Conservation (phyloP, 2,797 vertebrate genomes). For the Bovichtus variegatus region DNA sequence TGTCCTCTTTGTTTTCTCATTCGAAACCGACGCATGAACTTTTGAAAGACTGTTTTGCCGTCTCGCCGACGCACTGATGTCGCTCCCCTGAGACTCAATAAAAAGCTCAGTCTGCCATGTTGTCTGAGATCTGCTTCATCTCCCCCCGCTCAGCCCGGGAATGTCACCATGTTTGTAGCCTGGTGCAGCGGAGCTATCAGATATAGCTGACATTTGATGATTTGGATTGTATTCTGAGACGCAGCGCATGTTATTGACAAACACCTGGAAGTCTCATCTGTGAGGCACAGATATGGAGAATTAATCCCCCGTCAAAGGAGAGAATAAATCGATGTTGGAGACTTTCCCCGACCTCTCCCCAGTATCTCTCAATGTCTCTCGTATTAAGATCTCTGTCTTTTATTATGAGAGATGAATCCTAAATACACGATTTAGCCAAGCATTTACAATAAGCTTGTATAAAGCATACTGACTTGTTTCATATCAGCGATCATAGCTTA, state of each 20-base stretch:
- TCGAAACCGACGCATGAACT: conserved; percentile 34
- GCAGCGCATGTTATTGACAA: conserved; percentile 44
- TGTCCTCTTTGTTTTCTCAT: conserved; percentile 29
- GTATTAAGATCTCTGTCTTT: conserved; percentile 50
- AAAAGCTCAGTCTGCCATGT: conserved; percentile 23
- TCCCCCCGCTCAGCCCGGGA: conserved; percentile 23
- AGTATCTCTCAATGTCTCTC: conserved; percentile 24
- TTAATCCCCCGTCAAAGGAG: conserved; percentile 35
- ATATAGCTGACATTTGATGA: conserved; percentile 65
- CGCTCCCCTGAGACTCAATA: conserved; percentile 25
- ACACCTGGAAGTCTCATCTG: conserved; percentile 54
- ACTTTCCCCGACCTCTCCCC: conserved; percentile 10
- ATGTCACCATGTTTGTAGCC: conserved; percentile 52
- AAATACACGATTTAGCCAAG: conserved; percentile 58
- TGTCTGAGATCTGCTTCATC: conserved; percentile 24
- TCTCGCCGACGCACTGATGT: conserved; percentile 33
- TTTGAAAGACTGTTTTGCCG: conserved; percentile 19
- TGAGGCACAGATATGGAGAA: conserved; percentile 51
- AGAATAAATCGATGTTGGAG: conserved; percentile 39
- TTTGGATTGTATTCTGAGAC: conserved; percentile 42
- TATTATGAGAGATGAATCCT: conserved; percentile 63
- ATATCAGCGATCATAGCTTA: conserved; percentile 65
- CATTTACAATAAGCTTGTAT: conserved; percentile 61
- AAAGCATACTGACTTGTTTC: conserved; percentile 67
- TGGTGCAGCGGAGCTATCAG: conserved; percentile 53